Evolutionary conservation across 2,888 invertebrate species (phyloP).

Genomic region (Scaptomyza flava): DNA sequence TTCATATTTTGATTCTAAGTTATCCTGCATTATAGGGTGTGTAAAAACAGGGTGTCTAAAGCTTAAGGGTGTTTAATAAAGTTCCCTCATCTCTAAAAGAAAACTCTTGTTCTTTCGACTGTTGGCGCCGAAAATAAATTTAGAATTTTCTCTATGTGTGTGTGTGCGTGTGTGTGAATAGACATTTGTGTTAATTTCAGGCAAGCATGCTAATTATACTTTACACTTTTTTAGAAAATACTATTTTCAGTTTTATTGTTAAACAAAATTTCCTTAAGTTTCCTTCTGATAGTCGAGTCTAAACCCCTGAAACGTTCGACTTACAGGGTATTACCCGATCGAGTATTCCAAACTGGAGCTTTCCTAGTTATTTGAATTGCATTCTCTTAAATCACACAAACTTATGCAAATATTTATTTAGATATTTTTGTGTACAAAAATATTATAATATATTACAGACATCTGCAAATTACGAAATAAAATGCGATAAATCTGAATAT

Average conservation of each 20-base stretch:
- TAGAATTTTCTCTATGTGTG: slow-evolving; percentile 18
- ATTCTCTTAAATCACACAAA: slow-evolving; percentile 8
- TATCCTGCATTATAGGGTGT: background rate
- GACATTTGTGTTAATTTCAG: slow-evolving; percentile 8
- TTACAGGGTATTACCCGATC: background rate
- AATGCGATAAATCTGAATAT: slow-evolving; percentile 36
- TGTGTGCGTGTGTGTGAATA: slow-evolving; percentile 3
- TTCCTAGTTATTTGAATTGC: background rate
- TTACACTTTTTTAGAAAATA: background rate
- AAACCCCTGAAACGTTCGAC: background rate
- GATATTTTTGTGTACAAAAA: slow-evolving; percentile 4
- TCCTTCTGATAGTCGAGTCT: too few relatives aligned
- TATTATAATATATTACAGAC: slow-evolving; percentile 40
- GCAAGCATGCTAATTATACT: slow-evolving; percentile 33
- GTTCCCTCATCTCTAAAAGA: slow-evolving; percentile 16
- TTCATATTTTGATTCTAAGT: background rate
- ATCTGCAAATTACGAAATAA: slow-evolving; percentile 50
- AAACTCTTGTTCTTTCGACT: slow-evolving; percentile 4
- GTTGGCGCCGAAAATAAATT: slow-evolving; percentile 31
- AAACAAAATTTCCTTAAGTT: too few relatives aligned
- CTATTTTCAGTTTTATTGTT: background rate
- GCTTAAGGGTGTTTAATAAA: slow-evolving; percentile 3
- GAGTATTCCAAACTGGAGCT: background rate
- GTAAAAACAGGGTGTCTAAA: background rate
- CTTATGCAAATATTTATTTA: background rate